These are phyloP conservation scores for Miichthys miiuy DNA, from an alignment of 2,797 vertebrate genomes.

Conservation along the genomic window DNA sequence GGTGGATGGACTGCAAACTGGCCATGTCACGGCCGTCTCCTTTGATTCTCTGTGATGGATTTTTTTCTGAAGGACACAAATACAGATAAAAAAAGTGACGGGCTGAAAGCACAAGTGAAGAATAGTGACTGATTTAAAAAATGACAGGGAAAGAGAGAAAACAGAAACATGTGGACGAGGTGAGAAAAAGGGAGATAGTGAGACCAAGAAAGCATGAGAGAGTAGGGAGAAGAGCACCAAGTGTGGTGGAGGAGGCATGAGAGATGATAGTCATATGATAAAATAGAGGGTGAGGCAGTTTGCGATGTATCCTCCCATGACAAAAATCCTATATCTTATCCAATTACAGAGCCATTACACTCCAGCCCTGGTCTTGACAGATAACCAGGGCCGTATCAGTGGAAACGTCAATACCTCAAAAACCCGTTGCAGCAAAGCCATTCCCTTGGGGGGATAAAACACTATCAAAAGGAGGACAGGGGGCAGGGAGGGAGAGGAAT, in stretches of 20 bases:
- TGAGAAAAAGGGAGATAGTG: conserved; percentile 17
- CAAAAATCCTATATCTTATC: conserved; percentile 82
- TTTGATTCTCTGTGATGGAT: conserved; percentile 59
- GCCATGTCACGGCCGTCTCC: conserved; percentile 49
- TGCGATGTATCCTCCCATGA: conserved; percentile 54
- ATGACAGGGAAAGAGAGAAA: conserved; percentile 36
- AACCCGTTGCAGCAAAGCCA: conserved; percentile 68
- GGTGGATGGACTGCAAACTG: conserved; percentile 49
- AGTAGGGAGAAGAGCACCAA: conserved; percentile 25
- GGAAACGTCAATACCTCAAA: conserved; percentile 83
- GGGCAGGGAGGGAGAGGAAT: conserved; percentile 20
- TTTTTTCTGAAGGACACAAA: conserved; percentile 57
- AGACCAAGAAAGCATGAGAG: conserved; percentile 15
- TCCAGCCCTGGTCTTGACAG: conserved; percentile 70
- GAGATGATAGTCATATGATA: conserved; percentile 70
- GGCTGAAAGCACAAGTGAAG: conserved; percentile 34
- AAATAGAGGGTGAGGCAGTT: conserved; percentile 62
- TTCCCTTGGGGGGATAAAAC: conserved; percentile 63
- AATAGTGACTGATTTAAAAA: conserved; percentile 52
- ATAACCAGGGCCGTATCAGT: conserved; percentile 80
- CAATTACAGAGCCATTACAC: conserved; percentile 84
- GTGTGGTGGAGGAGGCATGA: conserved; percentile 26
- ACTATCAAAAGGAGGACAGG: conserved; percentile 54
- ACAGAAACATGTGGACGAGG: conserved; percentile 17
- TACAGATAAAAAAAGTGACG: conserved; percentile 56